Evolutionary conservation across 2,797 vertebrate genomes (phyloP).

Genomic region (Podargus strigoides): DNA sequence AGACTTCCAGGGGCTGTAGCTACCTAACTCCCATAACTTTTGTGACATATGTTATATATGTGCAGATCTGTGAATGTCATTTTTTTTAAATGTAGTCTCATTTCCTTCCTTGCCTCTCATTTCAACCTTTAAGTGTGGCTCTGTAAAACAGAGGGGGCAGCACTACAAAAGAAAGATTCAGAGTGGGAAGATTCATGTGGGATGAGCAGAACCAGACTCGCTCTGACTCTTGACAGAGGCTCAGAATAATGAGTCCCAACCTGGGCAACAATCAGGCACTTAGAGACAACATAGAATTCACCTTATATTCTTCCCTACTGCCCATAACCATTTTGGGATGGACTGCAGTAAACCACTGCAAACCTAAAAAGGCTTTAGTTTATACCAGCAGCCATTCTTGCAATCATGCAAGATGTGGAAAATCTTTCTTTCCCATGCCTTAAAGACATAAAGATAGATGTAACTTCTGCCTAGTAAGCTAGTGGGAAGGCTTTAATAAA

Average conservation of each 20-base stretch:
- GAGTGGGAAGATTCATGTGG: background rate
- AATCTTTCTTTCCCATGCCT: background rate
- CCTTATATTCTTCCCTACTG: background rate
- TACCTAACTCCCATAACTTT: background rate
- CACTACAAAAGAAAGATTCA: background rate
- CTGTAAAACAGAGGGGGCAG: background rate
- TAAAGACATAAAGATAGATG: background rate
- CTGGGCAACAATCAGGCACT: fast-evolving
- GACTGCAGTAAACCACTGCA: background rate
- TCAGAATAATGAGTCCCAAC: background rate
- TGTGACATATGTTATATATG: background rate
- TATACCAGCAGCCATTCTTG: background rate
- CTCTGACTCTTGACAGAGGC: background rate
- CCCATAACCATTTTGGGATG: background rate
- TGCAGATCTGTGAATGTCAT: background rate
- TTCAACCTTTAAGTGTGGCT: background rate
- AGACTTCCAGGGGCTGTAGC: background rate
- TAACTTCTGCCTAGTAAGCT: background rate
- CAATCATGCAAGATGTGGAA: no score
- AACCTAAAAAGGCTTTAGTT: background rate
- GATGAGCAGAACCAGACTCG: background rate
- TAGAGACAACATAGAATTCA: background rate
- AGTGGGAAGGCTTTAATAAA: background rate
- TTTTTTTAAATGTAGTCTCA: background rate
- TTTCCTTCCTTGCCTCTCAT: background rate